Percentiles rank a stretch among this genome's conserved stretches.
Evolutionary conservation across 2,888 invertebrate genomes (phyloP).

Genomic region (Phymatocera aterrima): DNA sequence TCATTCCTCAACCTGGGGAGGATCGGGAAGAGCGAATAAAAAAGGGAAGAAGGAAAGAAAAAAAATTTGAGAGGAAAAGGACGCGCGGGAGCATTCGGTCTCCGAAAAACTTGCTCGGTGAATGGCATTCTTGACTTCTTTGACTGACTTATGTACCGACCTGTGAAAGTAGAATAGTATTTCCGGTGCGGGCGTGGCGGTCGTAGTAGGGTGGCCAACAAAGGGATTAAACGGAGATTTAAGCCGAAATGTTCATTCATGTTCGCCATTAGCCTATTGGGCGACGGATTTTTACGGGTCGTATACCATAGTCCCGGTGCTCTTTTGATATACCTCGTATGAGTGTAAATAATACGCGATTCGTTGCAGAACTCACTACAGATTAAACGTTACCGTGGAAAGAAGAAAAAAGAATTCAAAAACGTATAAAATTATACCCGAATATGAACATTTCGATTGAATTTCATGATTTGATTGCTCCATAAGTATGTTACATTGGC

Average conservation of each 20-base stretch:
- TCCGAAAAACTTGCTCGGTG: constrained; percentile 1
- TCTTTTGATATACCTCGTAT: constrained; percentile 35
- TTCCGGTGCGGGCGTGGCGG: constrained; percentile 47
- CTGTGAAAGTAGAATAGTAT: constrained; percentile 43
- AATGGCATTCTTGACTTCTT: constrained; percentile 49
- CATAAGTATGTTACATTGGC: no score
- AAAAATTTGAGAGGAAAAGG: background rate
- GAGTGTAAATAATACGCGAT: background rate
- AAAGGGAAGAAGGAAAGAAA: background rate
- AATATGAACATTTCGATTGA: background rate
- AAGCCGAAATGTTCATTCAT: constrained; percentile 47
- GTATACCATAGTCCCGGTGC: background rate
- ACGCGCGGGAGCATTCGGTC: background rate
- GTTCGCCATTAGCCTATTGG: constrained; percentile 45
- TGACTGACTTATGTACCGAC: constrained; percentile 45
- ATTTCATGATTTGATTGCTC: no score
- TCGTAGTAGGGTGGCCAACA: constrained; percentile 42
- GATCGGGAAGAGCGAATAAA: background rate
- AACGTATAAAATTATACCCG: background rate
- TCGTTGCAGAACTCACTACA: background rate
- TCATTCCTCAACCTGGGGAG: background rate
- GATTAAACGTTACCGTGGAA: background rate
- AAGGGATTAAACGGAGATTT: constrained; percentile 48
- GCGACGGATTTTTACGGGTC: constrained; percentile 5
- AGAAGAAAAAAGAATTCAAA: background rate